Percentiles rank a stretch among this genome's conserved stretches.
phyloP scores from a whole-genome alignment of 2,113 vertebrate genomes.

The Rhinopomastus cyanomelas region DNA sequence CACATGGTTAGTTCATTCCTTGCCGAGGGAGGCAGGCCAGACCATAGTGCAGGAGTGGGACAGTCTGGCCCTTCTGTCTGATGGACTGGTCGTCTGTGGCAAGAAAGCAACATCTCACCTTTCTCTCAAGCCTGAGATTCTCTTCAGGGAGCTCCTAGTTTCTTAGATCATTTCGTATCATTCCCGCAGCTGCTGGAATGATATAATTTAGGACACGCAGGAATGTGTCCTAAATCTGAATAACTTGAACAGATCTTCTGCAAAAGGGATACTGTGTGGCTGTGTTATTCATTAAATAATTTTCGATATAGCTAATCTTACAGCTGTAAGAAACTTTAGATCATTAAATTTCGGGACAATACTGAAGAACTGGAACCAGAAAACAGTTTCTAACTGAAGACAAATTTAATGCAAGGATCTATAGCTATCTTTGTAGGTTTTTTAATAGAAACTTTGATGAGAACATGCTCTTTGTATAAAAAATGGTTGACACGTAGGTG shows the following conservation, averaged over 20 bases:
- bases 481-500: neutral
- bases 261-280: neutral
- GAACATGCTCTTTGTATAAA: neutral
- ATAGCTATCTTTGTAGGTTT: neutral
- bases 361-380: neutral
- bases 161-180: neutral
- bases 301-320: neutral
- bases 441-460: neutral
- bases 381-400: neutral
- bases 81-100: neutral
- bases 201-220: neutral
- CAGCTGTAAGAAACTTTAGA: neutral
- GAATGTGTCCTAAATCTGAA: slow-evolving; percentile 5
- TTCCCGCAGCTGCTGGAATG: slow-evolving; percentile 34
- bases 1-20: neutral
- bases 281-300: neutral
- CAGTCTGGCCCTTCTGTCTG: neutral
- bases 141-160: slow-evolving; percentile 2
- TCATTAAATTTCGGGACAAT: neutral
- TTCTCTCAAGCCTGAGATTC: slow-evolving; percentile 20
- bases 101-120: neutral
- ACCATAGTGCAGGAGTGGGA: neutral
- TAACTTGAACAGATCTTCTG: slow-evolving; percentile 25
- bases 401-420: neutral
- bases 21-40: neutral